Evolutionary conservation across 2,113 vertebrate species (phyloP), one percentile per base, ranked within the genome.

Genomic region (Gracilinanus agilis): DNA sequence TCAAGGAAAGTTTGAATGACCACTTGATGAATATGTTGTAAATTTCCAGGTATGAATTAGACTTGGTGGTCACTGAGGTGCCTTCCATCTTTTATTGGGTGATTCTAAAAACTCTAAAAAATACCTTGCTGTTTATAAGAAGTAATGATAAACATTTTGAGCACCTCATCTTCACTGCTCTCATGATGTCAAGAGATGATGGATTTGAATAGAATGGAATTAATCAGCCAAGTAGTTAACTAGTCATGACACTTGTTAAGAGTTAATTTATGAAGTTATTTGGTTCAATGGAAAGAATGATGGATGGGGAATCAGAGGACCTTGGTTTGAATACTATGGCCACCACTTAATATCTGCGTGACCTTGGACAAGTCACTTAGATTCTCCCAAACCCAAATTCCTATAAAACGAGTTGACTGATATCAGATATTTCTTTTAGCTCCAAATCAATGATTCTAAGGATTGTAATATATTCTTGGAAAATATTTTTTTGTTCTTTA

Each of bases 191-290:
- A 75, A 75, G 61, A 75, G 61, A 75, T 75, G 61, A 75, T 75
- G 61, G 13, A 75, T 75, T 75, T n/a, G 61, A 75, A 75, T 34
- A 75, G 61, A 75, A 75, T n/a, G 29, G 34, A 75, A 75, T 75
- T 75, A 75, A 75, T 75, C 61, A 75, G 16, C 61, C 61, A 75
- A 75, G 61, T 75, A 75, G 61, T 67, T 67, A 67, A n/a, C n/a
- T n/a, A n/a, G 34, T 75, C 34, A n/a, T 75, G 29, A 75, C 61
- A 75, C 19, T 75, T 75, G 5, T 29, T 75, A 13, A n/a, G 61
- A 75, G 61, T 75, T 75, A 75, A 75, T 75, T 75, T 75, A 75
- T 75, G 61, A n/a, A 75, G 61, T 75, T 75, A n/a, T 75, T 75
- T n/a, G 34, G 61, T 75, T 75, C 61, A 75, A 34, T n/a, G 34